phyloP scores from a whole-genome alignment of 2,888 invertebrate species.

The Caenorhabditis auriculariae region DNA sequence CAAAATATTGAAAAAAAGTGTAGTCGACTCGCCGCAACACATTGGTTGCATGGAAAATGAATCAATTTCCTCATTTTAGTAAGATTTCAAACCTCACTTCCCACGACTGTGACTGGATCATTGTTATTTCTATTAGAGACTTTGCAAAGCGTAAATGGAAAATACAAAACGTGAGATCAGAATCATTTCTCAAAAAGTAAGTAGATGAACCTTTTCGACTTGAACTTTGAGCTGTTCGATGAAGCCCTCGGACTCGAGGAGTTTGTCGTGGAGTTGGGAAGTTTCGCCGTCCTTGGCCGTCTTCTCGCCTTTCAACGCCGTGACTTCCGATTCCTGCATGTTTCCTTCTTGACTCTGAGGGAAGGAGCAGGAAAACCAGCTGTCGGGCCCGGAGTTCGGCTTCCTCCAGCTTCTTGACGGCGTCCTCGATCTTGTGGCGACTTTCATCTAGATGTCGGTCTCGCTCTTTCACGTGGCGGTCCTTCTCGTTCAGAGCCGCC shows the following conservation, averaged over 20 bases:
- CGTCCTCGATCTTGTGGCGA: conserved; percentile 34
- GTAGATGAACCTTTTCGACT: conserved; percentile 28
- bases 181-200: not conserved
- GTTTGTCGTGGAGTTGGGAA: conserved; percentile 13
- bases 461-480: conserved; percentile 23
- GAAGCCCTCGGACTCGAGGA: conserved; percentile 19
- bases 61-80: no score
- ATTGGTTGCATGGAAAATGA: no score
- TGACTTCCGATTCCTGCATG: conserved; percentile 15
- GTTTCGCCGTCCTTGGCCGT: conserved; percentile 10
- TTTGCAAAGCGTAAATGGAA: no score
- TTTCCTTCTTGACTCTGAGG: no score
- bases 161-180: no score
- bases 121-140: no score
- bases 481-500: conserved; percentile 5
- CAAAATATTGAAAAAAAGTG: no score
- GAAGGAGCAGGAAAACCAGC: conserved; percentile 36
- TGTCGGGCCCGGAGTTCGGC: conserved; percentile 58
- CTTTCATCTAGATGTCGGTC: conserved; percentile 36
- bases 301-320: not conserved
- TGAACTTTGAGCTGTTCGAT: conserved; percentile 28
- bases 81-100: no score
- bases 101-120: no score
- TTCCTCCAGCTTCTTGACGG: conserved; percentile 44
- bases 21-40: no score